Evolutionary conservation across 1,140 invertebrate species (phyloP), one percentile per base, ranked within the genome.

Genomic region (Camponotus vicinus): DNA sequence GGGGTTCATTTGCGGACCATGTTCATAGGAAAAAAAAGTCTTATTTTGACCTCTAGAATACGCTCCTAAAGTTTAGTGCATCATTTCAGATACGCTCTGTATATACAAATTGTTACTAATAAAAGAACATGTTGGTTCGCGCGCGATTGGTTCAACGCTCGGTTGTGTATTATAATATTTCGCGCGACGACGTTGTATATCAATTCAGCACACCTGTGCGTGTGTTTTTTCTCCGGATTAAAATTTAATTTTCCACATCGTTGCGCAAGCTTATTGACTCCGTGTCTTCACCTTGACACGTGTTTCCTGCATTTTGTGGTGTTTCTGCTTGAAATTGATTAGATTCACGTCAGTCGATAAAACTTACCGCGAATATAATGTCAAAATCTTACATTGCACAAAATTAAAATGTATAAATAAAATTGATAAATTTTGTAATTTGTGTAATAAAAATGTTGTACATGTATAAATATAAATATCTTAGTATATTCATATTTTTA

Each of bases 241-340:
- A 37, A 59, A 61, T 61, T 82, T 82, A 42, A 82, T 82, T 82
- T 71, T 8, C 34, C 49, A 45, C 55, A 11, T 59, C 15, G 18
- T 73, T 71, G 27, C 49, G 63, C 52, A 15, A 71, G 9, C 61
- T 82, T 82, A 59, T 42, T 57, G 34, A 42, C 27, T 34, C 8
- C 18, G n/a, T 18, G n/a, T 40, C 13, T 32, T 45, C n/a, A 42
- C 63, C 13, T 82, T 42, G 45, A 80, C n/a, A 27, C 3, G 4
- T 49, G 15, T 49, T 27, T 6, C 15, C 4, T 8, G 61, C 42
- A 45, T 21, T 82, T 73, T 7, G 42, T 34, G 27, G 5, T 9
- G 9, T 70, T 27, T 9, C 45, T 49, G 42, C n/a, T 40, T 52
- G 21, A 49, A 49, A 77, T 32, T 15, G 57, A 77, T 4, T 73